These are phyloP conservation scores for Cavia porcellus DNA, from an alignment of 2,113 vertebrate genomes.

Conservation along the genomic window DNA sequence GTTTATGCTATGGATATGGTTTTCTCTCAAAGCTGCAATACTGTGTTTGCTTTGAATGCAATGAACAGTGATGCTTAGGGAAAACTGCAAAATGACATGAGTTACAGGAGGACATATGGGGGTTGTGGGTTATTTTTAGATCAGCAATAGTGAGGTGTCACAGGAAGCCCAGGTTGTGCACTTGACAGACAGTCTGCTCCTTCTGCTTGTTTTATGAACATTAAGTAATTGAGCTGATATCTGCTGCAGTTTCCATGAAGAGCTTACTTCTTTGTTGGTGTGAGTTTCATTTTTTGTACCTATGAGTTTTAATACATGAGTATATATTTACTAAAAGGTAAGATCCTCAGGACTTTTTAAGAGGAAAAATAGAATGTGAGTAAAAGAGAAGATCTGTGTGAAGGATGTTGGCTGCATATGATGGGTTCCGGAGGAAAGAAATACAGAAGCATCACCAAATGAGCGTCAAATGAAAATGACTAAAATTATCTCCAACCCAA, in stretches of 20 bases:
- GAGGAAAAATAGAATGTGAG: neutral
- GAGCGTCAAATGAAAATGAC: neutral
- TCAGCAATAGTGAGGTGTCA: neutral
- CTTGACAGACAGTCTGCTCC: rapidly evolving
- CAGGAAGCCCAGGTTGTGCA: neutral
- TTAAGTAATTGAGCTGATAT: neutral
- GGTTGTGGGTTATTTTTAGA: neutral
- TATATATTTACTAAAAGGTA: neutral
- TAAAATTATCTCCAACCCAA: neutral
- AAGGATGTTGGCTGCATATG: neutral
- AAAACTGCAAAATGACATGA: neutral
- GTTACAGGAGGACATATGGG: neutral
- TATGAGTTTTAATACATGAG: neutral
- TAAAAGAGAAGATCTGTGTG: neutral
- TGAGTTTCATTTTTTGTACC: neutral
- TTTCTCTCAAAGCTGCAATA: neutral
- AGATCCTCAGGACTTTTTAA: too few species aligned
- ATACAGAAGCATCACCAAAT: neutral
- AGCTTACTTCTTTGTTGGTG: neutral
- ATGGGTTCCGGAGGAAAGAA: neutral
- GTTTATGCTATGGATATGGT: neutral
- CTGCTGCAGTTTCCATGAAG: neutral
- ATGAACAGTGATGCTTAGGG: neutral
- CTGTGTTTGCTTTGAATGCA: neutral
- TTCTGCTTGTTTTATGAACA: neutral